Base-by-base conservation (phyloP, 2,888 invertebrate genomes). In the Drosophila picticornis region DNA sequence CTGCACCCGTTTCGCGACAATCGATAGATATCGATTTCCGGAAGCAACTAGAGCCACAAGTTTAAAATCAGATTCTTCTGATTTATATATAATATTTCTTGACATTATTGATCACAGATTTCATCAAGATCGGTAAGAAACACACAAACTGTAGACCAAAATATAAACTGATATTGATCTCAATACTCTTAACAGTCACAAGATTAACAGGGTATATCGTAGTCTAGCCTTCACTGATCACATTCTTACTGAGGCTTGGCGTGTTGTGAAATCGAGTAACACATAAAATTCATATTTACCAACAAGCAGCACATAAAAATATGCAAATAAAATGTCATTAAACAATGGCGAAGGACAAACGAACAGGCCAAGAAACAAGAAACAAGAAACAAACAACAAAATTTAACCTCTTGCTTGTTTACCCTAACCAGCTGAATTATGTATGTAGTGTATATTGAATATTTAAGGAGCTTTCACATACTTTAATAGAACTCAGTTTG, bases 251-350 rank as follows among this genome's bases (percentile, higher is more conserved):
- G 38, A 29, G n/a, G 58, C 56, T 71, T 78, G 75, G 67, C 78
- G 79, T 78, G 79, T 71, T 67, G 64, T 57, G 64, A 75, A 83
- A 86, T 81, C 82, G 82, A 72, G 74, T 67, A 72, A 66, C 83
- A 77, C 84, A 84, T 86, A 86, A 83, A 84, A 85, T 63, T 83
- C 83, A 73, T 79, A 79, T 75, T 77, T 72, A 66, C 63, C 69
- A 57, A 43, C 43, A 62, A 52, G 59, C 6, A 75, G 72, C 73
- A 77, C 69, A 85, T 76, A 74, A 77, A 80, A 86, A 88, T 81
- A 87, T 87, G 84, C 81, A 88, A 87, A 87, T 88, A 80, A 88
- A 86, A 87, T 81, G 86, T 77, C 81, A 83, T 86, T 88, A 87
- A 88, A 88, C 88, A 87, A 88, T 80, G 72, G 71, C 46, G 72